Evolutionary conservation across 2,888 invertebrate genomes (phyloP).

Genomic region (Drosophila cracens): DNA sequence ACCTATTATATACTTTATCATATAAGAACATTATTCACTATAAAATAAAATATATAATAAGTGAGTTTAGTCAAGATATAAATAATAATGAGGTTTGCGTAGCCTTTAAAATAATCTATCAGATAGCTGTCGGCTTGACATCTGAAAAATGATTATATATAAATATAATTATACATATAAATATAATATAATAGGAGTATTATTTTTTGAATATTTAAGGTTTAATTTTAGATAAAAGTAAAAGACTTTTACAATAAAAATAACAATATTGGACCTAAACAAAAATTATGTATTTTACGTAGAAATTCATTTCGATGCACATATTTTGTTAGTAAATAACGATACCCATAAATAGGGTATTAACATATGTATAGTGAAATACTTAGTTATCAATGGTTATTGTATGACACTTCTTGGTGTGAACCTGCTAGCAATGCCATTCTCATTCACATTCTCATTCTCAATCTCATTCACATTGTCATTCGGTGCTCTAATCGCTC

Average conservation of each 20-base stretch:
- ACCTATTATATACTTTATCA: not conserved
- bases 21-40: not conserved
- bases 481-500: conserved; percentile 58
- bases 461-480: conserved; percentile 26
- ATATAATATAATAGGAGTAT: too few species aligned
- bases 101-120: not conserved
- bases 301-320: not conserved
- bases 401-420: conserved; percentile 60
- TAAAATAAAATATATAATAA: not conserved
- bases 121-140: not conserved
- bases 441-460: conserved; percentile 44
- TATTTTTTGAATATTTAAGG: too few species aligned
- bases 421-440: conserved; percentile 57
- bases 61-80: not conserved
- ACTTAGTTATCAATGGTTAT: conserved; percentile 58
- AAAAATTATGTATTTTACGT: not conserved
- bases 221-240: not conserved
- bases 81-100: not conserved
- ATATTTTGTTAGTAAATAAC: not conserved
- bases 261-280: not conserved
- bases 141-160: not conserved
- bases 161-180: too few species aligned
- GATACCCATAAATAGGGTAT: conserved; percentile 20
- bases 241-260: not conserved
- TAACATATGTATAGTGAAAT: conserved; percentile 10